Percentiles rank a stretch among this genome's conserved stretches.
These are phyloP conservation scores for Cyclopterus lumpus DNA, from an alignment of 2,797 vertebrate genomes.

Conservation along the genomic window DNA sequence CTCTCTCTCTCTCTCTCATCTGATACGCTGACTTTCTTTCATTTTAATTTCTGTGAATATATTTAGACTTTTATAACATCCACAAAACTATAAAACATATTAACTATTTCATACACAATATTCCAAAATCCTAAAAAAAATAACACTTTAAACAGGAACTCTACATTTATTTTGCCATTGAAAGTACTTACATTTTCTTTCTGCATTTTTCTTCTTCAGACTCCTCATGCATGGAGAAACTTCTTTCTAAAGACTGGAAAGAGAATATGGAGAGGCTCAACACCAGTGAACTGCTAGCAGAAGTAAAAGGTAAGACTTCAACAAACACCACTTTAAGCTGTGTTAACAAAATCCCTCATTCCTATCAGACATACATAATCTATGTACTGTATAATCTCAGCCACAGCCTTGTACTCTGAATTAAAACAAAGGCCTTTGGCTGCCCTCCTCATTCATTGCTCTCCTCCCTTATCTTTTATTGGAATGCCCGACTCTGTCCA, in stretches of 20 bases:
- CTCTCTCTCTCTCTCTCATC: conserved; percentile 30
- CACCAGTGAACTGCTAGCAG: conserved; percentile 93
- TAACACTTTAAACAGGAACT: background rate
- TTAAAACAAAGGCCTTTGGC: conserved; percentile 75
- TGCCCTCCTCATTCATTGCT: conserved; percentile 67
- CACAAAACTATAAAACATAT: conserved; percentile 11
- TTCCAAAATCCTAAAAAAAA: background rate
- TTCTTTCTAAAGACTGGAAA: conserved; percentile 98
- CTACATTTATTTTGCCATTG: background rate
- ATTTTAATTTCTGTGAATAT: conserved; percentile 38
- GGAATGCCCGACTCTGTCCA: conserved; percentile 70
- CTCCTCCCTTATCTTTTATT: conserved; percentile 70
- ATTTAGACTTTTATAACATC: conserved; percentile 18
- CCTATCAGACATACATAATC: conserved; percentile 63
- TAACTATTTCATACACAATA: background rate
- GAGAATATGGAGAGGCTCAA: conserved; percentile 98
- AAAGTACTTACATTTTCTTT: background rate
- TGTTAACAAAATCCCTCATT: conserved; percentile 58
- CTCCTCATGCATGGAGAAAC: conserved; percentile 94
- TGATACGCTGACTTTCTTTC: conserved; percentile 25
- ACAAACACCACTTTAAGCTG: conserved; percentile 24
- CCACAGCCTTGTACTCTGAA: conserved; percentile 66
- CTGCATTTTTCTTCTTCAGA: conserved; percentile 75
- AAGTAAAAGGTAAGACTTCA: conserved; percentile 92
- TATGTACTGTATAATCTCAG: conserved; percentile 64